Base-by-base conservation (phyloP, 1,140 invertebrate species). In the Theocolax elegans region DNA sequence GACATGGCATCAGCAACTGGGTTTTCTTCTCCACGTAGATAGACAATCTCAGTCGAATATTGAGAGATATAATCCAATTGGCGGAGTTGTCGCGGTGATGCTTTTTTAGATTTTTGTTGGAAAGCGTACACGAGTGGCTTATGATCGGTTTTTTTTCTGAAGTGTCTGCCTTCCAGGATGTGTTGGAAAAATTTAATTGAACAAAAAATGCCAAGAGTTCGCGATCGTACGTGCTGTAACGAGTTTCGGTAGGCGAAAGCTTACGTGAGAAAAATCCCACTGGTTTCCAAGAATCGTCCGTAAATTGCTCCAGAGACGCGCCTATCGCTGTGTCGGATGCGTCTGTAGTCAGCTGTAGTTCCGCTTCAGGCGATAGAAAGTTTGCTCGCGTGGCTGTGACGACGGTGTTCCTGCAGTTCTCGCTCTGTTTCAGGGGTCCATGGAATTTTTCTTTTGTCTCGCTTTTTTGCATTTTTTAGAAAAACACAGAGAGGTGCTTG, bases 11-110 rank as follows among this genome's bases (percentile, higher is more conserved):
- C 78, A 2, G 78, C 77, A 0, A 76, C 73, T 0, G 71, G 29
- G 48, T 84, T 82, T 9, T 67, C 44, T 7, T 59, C 17, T 7
- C 79, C 75, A 4, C 23, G 19, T 1, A 79, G 46, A 48, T 82
- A 46, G 3, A 9, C 44, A n/a, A 46, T 9, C 17, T 46, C 17
- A 46, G 15, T n/a, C 4, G 9, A 13, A 56, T 75, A 81, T 66
- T 80, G 68, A 6, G 67, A 35, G 23, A 80, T 74, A 25, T 19
- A 79, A 31, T 76, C 49, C n/a, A 79, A 54, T 42, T 79, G 73
- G 7, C 68, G 23, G 3, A 3, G 10, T 6, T 17, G 17, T 46
- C 44, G 9, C 6, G 44, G 44, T n/a, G 44, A 46, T 17, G 44
- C 62, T 4, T 58, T 70, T 67, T 29, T 67, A 25, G 9, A 38